Evolutionary conservation across 2,888 invertebrate genomes (phyloP).

Genomic region (Drosophila nr. fundita): DNA sequence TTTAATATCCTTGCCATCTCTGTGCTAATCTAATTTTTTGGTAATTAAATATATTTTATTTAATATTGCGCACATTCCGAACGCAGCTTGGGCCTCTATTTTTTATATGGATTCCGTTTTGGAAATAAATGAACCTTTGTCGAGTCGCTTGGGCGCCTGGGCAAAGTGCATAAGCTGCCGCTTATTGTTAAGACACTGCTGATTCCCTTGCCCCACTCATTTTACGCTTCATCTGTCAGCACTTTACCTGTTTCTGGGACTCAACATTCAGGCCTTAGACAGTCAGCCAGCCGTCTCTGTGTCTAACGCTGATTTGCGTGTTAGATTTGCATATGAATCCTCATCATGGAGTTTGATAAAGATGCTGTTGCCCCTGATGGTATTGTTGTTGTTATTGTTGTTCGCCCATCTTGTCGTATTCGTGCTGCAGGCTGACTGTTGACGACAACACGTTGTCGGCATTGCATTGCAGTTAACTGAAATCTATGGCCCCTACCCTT

Average conservation of each 20-base stretch:
- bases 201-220: conserved; percentile 33
- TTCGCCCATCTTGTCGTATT: conserved; percentile 15
- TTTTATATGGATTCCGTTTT: not conserved
- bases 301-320: conserved; percentile 68
- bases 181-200: conserved; percentile 50
- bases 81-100: not conserved
- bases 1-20: not conserved
- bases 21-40: conserved; percentile 1
- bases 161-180: conserved; percentile 39
- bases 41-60: conserved; percentile 25
- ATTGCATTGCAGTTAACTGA: conserved; percentile 63
- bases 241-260: conserved; percentile 22
- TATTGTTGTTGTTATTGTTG: conserved; percentile 18
- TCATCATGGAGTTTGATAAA: conserved; percentile 66
- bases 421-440: conserved; percentile 34
- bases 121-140: not conserved
- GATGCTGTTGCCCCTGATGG: conserved; percentile 37
- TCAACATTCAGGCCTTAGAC: conserved; percentile 4
- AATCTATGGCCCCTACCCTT: conserved; percentile 59
- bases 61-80: not conserved
- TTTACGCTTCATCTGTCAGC: conserved; percentile 38
- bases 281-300: conserved; percentile 10
- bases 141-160: not conserved
- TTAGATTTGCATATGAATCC: conserved; percentile 68
- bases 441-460: conserved; percentile 56